Conservation (phyloP, 2,113 vertebrate genomes). For the Nothobranchius furzeri region DNA sequence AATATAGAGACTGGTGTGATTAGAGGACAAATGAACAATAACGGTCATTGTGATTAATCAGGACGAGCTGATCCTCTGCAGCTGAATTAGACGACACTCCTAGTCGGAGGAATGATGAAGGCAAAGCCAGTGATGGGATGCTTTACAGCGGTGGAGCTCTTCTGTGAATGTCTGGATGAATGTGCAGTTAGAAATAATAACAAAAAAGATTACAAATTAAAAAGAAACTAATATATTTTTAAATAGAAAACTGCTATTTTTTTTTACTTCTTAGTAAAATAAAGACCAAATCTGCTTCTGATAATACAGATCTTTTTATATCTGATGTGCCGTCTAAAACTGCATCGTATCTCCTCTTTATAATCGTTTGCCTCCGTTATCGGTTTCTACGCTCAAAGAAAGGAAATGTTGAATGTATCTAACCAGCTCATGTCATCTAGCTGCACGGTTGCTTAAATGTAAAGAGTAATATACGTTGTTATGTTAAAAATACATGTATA, state of each 20-base stretch:
- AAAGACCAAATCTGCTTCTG: too few relatives aligned
- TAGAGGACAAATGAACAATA: neutral
- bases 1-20: neutral
- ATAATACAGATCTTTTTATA: too few relatives aligned
- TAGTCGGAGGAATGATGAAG: constrained; percentile 1
- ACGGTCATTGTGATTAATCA: neutral
- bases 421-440: too few relatives aligned
- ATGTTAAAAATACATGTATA: too few relatives aligned
- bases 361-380: neutral
- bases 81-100: constrained; percentile 1
- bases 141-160: neutral
- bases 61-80: constrained; percentile 4
- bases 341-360: neutral
- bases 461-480: too few relatives aligned
- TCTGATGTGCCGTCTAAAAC: neutral
- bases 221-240: too few relatives aligned
- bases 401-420: too few relatives aligned
- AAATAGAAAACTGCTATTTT: too few relatives aligned
- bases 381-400: neutral
- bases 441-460: too few relatives aligned
- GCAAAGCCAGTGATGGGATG: neutral
- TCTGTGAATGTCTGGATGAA: neutral
- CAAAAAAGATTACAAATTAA: neutral
- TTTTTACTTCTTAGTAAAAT: too few relatives aligned
- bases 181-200: neutral